These are phyloP conservation scores for Trichoplusia ni DNA, from an alignment of 1,140 invertebrate genomes.

Conservation along the genomic window DNA sequence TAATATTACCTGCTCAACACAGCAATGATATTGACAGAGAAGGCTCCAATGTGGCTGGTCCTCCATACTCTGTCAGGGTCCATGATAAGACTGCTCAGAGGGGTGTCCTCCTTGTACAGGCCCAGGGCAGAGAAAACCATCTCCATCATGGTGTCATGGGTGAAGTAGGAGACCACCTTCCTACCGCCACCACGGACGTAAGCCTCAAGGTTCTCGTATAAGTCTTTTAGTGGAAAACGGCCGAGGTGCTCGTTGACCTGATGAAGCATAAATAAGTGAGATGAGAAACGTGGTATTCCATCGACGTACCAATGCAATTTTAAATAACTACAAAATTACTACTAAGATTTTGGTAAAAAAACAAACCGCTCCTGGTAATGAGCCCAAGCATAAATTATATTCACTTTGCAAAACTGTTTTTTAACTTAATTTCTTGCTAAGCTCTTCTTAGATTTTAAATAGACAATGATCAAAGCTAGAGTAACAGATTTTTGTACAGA, in stretches of 20 bases:
- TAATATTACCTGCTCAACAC: constrained; percentile 59
- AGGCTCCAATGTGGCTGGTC: constrained; percentile 57
- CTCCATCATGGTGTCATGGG: constrained; percentile 84
- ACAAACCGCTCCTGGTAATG: no score
- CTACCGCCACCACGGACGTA: constrained; percentile 41
- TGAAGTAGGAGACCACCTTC: constrained; percentile 88
- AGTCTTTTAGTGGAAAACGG: constrained; percentile 86
- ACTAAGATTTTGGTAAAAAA: no score
- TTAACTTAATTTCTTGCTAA: no score
- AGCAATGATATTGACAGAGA: constrained; percentile 62
- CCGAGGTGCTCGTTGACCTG: constrained; percentile 85
- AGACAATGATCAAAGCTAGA: no score
- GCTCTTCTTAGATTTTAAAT: no score
- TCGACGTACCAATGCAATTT: no score
- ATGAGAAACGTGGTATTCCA: neutral
- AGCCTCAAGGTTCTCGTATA: constrained; percentile 83
- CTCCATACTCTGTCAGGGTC: constrained; percentile 52
- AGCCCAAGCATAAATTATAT: no score
- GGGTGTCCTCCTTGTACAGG: constrained; percentile 49
- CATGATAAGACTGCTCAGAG: constrained; percentile 38
- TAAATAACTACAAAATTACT: no score
- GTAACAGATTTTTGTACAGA: no score
- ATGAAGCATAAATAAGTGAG: neutral
- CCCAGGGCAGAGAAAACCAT: constrained; percentile 64
- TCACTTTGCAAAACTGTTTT: no score